A percentile compares a stretch with the other conserved stretches of the same genome.
phyloP scores from a whole-genome alignment of 92 coral and sea anemone genomes.

The Porites rus region DNA sequence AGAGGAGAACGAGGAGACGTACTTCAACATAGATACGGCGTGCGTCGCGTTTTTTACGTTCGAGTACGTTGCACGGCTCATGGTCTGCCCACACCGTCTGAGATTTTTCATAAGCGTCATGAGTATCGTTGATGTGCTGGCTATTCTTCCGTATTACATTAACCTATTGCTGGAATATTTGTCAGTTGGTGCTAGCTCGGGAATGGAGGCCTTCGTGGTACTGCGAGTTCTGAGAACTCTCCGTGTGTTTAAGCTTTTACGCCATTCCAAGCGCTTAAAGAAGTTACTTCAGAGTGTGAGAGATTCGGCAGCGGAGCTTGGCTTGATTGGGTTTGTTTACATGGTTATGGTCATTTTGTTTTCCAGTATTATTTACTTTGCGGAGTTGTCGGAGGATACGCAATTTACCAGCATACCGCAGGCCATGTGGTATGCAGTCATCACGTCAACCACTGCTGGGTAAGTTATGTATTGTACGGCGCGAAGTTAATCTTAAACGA shows the following conservation, averaged over 20 bases:
- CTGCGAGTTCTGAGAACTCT: slow-evolving; percentile 77
- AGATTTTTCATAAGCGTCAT: slow-evolving; percentile 63
- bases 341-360: slow-evolving; percentile 75
- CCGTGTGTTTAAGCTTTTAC: slow-evolving; percentile 81
- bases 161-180: slow-evolving; percentile 55
- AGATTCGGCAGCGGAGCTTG: slow-evolving; percentile 82
- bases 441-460: slow-evolving; percentile 91
- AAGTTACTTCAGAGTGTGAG: slow-evolving; percentile 65
- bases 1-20: slow-evolving; percentile 55
- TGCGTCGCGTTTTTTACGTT: slow-evolving; percentile 81
- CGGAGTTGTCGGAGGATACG: slow-evolving; percentile 71
- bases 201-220: slow-evolving; percentile 71
- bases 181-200: slow-evolving; percentile 43
- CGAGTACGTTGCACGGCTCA: slow-evolving; percentile 64
- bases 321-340: slow-evolving; percentile 73
- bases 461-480: slow-evolving; percentile 26
- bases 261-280: slow-evolving; percentile 80
- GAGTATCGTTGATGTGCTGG: slow-evolving; percentile 83
- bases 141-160: slow-evolving; percentile 78
- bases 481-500: too few relatives aligned
- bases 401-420: slow-evolving; percentile 87
- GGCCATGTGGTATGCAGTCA: slow-evolving; percentile 93
- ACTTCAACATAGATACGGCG: slow-evolving; percentile 73
- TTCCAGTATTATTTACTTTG: slow-evolving; percentile 82
- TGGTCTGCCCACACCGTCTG: slow-evolving; percentile 67